Evolutionary conservation across 2,888 invertebrate species (phyloP).

Genomic region (Salticus scenicus): DNA sequence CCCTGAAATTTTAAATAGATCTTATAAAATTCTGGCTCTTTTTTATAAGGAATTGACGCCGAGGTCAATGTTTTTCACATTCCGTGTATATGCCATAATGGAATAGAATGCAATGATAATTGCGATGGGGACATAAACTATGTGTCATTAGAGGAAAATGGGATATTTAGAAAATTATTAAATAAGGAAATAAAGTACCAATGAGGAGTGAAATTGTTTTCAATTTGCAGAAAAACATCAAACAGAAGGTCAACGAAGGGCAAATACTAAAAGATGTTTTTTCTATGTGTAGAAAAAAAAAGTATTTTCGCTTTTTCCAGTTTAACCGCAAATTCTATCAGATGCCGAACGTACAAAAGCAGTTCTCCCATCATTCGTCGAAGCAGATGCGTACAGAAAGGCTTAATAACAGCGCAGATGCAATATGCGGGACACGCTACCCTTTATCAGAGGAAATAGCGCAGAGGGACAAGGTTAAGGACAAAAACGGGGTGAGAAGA

Average conservation of each 20-base stretch:
- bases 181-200: no score
- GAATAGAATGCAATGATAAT: no score
- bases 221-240: no score
- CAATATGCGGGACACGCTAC: slow-evolving; percentile 10
- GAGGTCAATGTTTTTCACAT: no score
- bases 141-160: no score
- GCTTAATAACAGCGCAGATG: slow-evolving; percentile 32
- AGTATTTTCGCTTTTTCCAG: slow-evolving; percentile 16
- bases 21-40: no score
- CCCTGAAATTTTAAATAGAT: no score
- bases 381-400: slow-evolving; percentile 61
- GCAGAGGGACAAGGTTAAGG: slow-evolving; percentile 62
- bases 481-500: slow-evolving; percentile 34
- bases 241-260: slow-evolving; percentile 50
- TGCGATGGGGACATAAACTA: no score
- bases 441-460: slow-evolving; percentile 47
- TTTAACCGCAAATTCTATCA: slow-evolving; percentile 5
- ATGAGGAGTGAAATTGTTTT: no score
- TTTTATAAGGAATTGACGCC: no score
- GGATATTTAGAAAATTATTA: no score
- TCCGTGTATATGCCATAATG: no score
- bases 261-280: slow-evolving; percentile 23
- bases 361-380: background rate
- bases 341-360: background rate
- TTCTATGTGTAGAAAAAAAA: slow-evolving; percentile 2